Conservation (phyloP, 2,797 vertebrate genomes). For the Stomatorhinus walkeri region DNA sequence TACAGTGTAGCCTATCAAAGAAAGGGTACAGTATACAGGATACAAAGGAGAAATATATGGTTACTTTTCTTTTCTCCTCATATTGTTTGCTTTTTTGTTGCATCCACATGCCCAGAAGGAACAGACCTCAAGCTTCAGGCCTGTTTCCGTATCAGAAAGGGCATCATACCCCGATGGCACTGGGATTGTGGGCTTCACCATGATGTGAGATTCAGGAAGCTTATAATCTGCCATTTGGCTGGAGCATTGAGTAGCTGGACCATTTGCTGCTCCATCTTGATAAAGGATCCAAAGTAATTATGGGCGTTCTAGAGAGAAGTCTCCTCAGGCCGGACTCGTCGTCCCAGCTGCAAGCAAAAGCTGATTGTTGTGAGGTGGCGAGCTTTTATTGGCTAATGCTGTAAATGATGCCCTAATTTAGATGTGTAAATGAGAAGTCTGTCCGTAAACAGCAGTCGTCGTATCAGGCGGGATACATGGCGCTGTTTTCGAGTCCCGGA, state of each 20-base stretch:
- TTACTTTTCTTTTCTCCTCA: neutral
- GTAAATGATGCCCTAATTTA: neutral
- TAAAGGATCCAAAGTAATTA: neutral
- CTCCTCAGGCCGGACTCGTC: neutral
- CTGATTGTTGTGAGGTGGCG: neutral
- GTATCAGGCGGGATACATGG: neutral
- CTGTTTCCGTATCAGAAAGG: neutral
- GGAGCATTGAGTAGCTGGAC: neutral
- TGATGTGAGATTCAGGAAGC: neutral
- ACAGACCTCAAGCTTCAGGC: neutral
- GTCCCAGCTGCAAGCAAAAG: neutral
- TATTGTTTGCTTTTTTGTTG: neutral
- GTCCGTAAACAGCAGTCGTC: neutral
- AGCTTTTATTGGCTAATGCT: neutral
- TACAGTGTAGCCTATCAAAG: neutral
- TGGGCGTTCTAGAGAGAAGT: neutral
- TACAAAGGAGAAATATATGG: neutral
- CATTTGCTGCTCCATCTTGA: neutral
- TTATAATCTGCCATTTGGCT: neutral
- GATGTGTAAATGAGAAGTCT: neutral
- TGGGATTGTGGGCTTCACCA: neutral
- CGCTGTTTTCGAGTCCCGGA: neutral
- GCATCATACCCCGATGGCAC: neutral
- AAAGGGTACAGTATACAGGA: neutral
- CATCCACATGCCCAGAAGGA: neutral